Percentiles rank a stretch among this genome's conserved stretches.
Evolutionary conservation across 2,888 invertebrate species (phyloP).

Genomic region (Scaptomyza cyrtandrae): DNA sequence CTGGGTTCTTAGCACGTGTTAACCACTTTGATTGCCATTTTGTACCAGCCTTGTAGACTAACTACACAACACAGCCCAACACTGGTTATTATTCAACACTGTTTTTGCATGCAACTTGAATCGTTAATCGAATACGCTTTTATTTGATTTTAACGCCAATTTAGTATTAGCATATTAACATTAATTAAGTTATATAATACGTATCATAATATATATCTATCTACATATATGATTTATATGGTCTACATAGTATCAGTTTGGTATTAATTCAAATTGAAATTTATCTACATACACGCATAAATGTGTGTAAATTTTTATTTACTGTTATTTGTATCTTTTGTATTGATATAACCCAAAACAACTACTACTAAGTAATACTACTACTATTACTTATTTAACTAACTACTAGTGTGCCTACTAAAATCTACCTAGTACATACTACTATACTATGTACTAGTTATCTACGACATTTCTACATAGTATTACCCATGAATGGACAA

Average conservation of each 20-base stretch:
- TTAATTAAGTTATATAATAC: conserved; percentile 5
- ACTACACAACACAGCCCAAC: conserved; percentile 32
- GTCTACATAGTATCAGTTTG: not conserved
- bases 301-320: conserved; percentile 10
- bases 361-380: not conserved
- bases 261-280: conserved; percentile 25
- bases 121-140: conserved; percentile 9
- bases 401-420: conserved; percentile 40
- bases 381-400: not conserved
- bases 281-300: conserved; percentile 1
- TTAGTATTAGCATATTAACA: not conserved
- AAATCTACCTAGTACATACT: conserved; percentile 18
- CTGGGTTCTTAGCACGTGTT: conserved; percentile 16
- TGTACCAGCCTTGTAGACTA: conserved; percentile 10
- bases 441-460: conserved; percentile 24
- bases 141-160: conserved; percentile 2
- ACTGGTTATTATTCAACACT: conserved; percentile 39
- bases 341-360: conserved; percentile 18
- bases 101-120: conserved; percentile 28
- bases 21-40: conserved; percentile 2
- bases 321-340: conserved; percentile 22
- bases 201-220: not conserved
- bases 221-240: not conserved
- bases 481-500: conserved; percentile 47
- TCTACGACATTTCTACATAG: conserved; percentile 6